Evolutionary conservation across 1,140 invertebrate genomes (phyloP).

Genomic region (Drosophila mauritiana): DNA sequence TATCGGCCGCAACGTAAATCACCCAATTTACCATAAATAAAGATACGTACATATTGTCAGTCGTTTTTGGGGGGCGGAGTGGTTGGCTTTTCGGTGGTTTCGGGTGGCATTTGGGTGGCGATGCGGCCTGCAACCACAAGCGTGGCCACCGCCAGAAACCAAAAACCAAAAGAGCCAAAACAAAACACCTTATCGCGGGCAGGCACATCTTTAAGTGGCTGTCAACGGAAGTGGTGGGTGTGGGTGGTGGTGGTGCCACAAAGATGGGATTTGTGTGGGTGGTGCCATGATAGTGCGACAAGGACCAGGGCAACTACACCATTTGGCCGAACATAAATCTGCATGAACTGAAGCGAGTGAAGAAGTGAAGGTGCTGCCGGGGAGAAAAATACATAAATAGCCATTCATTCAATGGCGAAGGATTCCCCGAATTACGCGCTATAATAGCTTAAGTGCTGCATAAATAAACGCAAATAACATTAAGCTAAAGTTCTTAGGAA

Average conservation of each 20-base stretch:
- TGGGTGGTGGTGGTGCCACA: slow-evolving; percentile 6
- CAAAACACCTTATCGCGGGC: slow-evolving; percentile 77
- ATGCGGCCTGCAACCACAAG: slow-evolving; percentile 18
- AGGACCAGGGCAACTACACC: slow-evolving; percentile 37
- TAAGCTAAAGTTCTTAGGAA: not conserved
- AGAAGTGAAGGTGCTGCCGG: slow-evolving; percentile 29
- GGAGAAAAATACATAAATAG: slow-evolving; percentile 48
- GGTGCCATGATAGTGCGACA: slow-evolving; percentile 15
- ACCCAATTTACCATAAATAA: slow-evolving; percentile 83
- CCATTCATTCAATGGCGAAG: slow-evolving; percentile 28
- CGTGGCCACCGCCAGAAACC: slow-evolving; percentile 45
- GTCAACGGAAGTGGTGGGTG: slow-evolving; percentile 59
- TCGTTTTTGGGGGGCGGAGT: not conserved
- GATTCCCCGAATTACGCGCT: slow-evolving; percentile 14
- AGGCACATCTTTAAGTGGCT: slow-evolving; percentile 82
- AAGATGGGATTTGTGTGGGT: not conserved
- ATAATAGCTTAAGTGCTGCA: slow-evolving; percentile 17
- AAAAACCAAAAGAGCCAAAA: slow-evolving; percentile 52
- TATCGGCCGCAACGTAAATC: slow-evolving; percentile 83
- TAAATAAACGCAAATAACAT: slow-evolving; percentile 21
- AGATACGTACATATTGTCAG: slow-evolving; percentile 83
- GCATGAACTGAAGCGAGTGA: slow-evolving; percentile 38
- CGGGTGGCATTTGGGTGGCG: not conserved
- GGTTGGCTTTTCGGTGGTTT: slow-evolving; percentile 5
- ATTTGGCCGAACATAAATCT: slow-evolving; percentile 60